Evolutionary conservation across 2,113 vertebrate genomes (phyloP).

Genomic region (Leptodactylus fuscus): DNA sequence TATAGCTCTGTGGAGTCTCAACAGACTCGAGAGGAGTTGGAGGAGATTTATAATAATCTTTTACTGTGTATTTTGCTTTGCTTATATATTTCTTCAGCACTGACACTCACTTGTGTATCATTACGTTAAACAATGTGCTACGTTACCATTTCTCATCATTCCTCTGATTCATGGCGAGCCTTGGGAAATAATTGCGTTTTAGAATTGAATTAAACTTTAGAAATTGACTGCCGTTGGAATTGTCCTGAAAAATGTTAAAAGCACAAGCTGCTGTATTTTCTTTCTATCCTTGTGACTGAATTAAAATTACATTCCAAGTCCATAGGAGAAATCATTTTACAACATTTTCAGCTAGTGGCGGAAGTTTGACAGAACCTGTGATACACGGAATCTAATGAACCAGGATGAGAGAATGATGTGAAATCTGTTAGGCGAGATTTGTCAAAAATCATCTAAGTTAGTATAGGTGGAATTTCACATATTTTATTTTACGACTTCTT

Average conservation of each 20-base stretch:
- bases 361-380: neutral
- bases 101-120: slow-evolving; percentile 64
- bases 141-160: slow-evolving; percentile 69
- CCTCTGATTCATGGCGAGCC: slow-evolving; percentile 64
- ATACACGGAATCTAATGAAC: neutral
- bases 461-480: neutral
- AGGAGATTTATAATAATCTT: slow-evolving; percentile 55
- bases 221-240: slow-evolving; percentile 60
- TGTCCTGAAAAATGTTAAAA: slow-evolving; percentile 55
- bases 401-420: neutral
- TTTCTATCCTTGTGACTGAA: neutral
- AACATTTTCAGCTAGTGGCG: neutral
- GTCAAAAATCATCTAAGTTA: neutral
- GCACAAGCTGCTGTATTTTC: neutral
- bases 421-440: neutral
- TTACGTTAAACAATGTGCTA: slow-evolving; percentile 67
- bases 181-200: slow-evolving; percentile 63
- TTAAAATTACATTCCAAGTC: neutral
- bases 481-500: neutral
- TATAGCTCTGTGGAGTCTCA: slow-evolving; percentile 55
- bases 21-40: slow-evolving; percentile 59
- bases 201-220: slow-evolving; percentile 66
- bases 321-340: neutral
- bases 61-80: slow-evolving; percentile 61
- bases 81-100: slow-evolving; percentile 61